Evolutionary conservation across 2,888 invertebrate species (phyloP).

Genomic region (Sinelater perroti): DNA sequence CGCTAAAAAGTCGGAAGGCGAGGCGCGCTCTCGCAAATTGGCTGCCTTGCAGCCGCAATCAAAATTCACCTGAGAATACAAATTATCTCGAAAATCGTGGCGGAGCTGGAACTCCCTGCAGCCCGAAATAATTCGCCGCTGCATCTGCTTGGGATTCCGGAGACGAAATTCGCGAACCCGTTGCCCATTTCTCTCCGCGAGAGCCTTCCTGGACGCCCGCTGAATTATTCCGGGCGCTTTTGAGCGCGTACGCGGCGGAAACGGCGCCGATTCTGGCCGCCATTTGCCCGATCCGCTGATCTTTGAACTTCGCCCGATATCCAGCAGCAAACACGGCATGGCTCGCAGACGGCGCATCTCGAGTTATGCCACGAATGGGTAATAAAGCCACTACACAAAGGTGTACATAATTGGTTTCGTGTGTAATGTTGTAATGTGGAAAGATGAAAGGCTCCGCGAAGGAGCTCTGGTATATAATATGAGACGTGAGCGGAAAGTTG

Average conservation of each 20-base stretch:
- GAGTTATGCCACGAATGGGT: constrained; percentile 48
- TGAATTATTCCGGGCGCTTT: constrained; percentile 40
- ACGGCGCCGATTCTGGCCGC: constrained; percentile 36
- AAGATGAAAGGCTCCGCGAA: constrained; percentile 59
- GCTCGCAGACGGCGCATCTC: constrained; percentile 37
- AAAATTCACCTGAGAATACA: constrained; percentile 11
- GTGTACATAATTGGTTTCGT: constrained; percentile 61
- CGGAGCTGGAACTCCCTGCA: not conserved
- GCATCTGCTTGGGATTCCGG: constrained; percentile 34
- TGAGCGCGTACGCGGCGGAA: constrained; percentile 32
- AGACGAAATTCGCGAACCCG: constrained; percentile 32
- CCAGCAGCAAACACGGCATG: constrained; percentile 29
- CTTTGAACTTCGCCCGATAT: constrained; percentile 36
- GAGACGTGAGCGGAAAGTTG: constrained; percentile 56
- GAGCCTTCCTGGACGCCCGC: constrained; percentile 29
- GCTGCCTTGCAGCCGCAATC: constrained; percentile 9
- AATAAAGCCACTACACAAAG: constrained; percentile 60
- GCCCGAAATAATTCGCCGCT: constrained; percentile 12
- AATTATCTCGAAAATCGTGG: not conserved
- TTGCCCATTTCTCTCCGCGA: constrained; percentile 37
- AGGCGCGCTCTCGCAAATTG: constrained; percentile 5
- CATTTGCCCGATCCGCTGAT: constrained; percentile 38
- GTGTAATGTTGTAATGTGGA: constrained; percentile 60
- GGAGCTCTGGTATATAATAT: constrained; percentile 55
- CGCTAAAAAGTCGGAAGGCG: not conserved